Evolutionary conservation across 1,140 invertebrate genomes (phyloP).

Genomic region (Penaeus vannamei): DNA sequence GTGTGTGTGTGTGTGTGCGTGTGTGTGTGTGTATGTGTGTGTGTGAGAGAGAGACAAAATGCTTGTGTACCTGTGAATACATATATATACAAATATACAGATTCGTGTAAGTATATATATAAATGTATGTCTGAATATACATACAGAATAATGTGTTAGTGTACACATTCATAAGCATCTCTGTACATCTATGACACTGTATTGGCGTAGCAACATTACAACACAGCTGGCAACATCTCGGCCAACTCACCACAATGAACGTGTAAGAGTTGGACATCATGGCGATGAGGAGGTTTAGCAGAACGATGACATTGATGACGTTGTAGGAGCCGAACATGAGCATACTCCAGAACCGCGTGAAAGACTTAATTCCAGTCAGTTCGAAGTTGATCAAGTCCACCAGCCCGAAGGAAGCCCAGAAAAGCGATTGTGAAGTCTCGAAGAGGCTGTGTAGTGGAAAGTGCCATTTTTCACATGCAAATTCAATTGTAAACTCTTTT

Average conservation of each 20-base stretch:
- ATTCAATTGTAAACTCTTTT: neutral
- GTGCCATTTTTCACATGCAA: neutral
- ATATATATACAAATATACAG: too few relatives aligned
- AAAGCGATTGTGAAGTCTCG: slow-evolving; percentile 93
- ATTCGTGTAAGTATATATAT: too few relatives aligned
- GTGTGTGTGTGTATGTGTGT: too few relatives aligned
- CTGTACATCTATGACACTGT: too few relatives aligned
- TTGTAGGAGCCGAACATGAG: slow-evolving; percentile 91
- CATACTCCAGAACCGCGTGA: slow-evolving; percentile 89
- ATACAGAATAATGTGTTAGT: too few relatives aligned
- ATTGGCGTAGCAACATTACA: too few relatives aligned
- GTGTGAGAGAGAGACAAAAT: too few relatives aligned
- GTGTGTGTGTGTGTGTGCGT: too few relatives aligned
- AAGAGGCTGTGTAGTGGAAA: slow-evolving; percentile 81
- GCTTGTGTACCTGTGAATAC: too few relatives aligned
- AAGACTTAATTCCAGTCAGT: slow-evolving; percentile 87
- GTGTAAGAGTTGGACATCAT: slow-evolving; percentile 98
- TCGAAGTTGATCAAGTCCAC: slow-evolving; percentile 90
- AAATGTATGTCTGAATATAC: too few relatives aligned
- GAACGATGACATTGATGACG: slow-evolving; percentile 92
- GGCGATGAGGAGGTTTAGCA: slow-evolving; percentile 94
- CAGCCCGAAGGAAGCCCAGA: slow-evolving; percentile 94
- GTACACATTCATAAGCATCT: too few relatives aligned
- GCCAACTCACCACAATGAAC: slow-evolving; percentile 85
- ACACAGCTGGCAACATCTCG: neutral